Base-by-base conservation (phyloP, 2,888 invertebrate species). In the Holacanthella duospinosa region DNA sequence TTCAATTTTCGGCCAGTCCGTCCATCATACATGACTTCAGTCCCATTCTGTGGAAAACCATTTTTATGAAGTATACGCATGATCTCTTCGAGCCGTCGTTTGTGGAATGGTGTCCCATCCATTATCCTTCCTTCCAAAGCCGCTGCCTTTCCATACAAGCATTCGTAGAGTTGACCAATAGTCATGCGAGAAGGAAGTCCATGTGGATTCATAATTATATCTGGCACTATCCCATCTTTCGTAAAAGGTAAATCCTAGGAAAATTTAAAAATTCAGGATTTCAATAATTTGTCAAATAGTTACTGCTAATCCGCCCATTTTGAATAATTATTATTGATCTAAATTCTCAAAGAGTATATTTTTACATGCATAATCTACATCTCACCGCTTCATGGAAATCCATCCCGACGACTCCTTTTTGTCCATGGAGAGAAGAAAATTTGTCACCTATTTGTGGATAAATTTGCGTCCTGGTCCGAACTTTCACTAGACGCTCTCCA, bases 321-420 rank as follows among this genome's bases (percentile, higher is more conserved):
- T n/a, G n/a, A 55, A 60, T n/a, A 43, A 16, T 57, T 26, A 25
- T 36, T 53, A 28, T n/a, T n/a, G n/a, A n/a, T n/a, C n/a, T n/a
- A n/a, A n/a, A n/a, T n/a, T n/a, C n/a, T n/a, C n/a, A n/a, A 9
- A 24, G 36, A 26, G n/a, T 59, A 29, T 48, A 16, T 21, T 48
- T 16, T 9, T 21, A 21, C 12, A 48, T 48, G 4, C 4, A 48
- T 16, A 48, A 48, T 48, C 6, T 16, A 48, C 21, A 48, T 4
- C 19, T 64, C 64, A 79, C 79, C 75, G 80, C 80, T 70, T 79
- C 79, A 55, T 81, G 74, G 74, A 82, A 83, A 66, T 81, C 79
- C 71, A 84, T 83, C 59, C 84, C 84, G 77, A 83, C 82, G 1
- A 83, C 84, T 70, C 83, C 84, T 74, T 84, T 84, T 75, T 84